Percentiles rank a stretch among this genome's conserved stretches.
Evolutionary conservation across 2,113 vertebrate species (phyloP).

Genomic region (Naja naja): DNA sequence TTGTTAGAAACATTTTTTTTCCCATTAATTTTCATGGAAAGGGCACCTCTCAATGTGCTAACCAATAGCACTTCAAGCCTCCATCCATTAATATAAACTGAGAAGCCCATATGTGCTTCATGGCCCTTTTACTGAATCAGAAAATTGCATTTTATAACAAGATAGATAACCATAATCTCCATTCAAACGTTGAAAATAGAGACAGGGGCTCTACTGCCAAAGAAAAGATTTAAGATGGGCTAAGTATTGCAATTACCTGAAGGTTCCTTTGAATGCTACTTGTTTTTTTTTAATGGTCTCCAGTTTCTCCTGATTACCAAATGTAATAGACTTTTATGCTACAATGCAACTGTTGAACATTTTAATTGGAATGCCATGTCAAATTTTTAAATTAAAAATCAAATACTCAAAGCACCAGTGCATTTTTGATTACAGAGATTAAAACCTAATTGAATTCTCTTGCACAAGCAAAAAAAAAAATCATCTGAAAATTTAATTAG

Average conservation of each 20-base stretch:
- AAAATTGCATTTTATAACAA: not conserved
- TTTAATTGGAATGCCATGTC: slow-evolving; percentile 70
- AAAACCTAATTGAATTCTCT: slow-evolving; percentile 79
- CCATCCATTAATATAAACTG: not conserved
- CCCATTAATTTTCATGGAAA: not conserved
- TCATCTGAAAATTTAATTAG: slow-evolving; percentile 77
- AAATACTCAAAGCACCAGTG: slow-evolving; percentile 71
- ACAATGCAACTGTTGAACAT: slow-evolving; percentile 47
- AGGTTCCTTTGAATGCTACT: slow-evolving; percentile 58
- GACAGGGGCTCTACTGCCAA: slow-evolving; percentile 2
- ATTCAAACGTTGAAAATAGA: not conserved
- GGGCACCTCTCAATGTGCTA: not conserved
- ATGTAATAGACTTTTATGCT: slow-evolving; percentile 61
- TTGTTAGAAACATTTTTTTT: not conserved
- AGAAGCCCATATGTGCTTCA: not conserved
- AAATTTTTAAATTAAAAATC: slow-evolving; percentile 74
- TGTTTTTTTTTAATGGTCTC: slow-evolving; percentile 61
- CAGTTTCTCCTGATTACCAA: slow-evolving; percentile 43
- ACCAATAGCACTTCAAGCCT: not conserved
- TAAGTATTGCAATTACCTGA: slow-evolving; percentile 64
- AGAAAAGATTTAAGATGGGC: slow-evolving; percentile 60
- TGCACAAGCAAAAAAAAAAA: slow-evolving; percentile 59
- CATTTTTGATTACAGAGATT: slow-evolving; percentile 73
- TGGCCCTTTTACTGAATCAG: not conserved
- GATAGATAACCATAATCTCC: not conserved